Evolutionary conservation across 1,140 invertebrate genomes (phyloP).

Genomic region (Lepidurus couesii): DNA sequence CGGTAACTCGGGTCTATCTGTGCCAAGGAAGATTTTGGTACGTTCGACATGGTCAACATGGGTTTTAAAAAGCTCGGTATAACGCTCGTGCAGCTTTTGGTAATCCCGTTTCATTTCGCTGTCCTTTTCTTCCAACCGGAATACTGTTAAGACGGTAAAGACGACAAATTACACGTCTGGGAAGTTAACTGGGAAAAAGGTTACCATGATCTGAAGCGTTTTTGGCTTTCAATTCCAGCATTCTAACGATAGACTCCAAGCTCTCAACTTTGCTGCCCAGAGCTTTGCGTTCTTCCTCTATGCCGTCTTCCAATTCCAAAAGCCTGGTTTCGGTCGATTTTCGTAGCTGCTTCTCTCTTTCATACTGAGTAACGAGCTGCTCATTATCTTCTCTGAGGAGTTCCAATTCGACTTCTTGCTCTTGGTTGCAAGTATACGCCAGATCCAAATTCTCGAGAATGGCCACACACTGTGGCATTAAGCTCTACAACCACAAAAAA

Average conservation of each 20-base stretch:
- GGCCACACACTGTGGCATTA: conserved; percentile 97
- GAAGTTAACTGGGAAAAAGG: conserved; percentile 33
- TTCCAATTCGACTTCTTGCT: conserved; percentile 95
- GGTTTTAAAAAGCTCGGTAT: conserved; percentile 95
- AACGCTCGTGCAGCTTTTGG: conserved; percentile 73
- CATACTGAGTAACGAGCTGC: conserved; percentile 97
- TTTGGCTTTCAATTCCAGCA: conserved; percentile 97
- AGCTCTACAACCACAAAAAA: conserved; percentile 44
- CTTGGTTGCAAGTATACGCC: conserved; percentile 94
- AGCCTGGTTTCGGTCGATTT: conserved; percentile 92
- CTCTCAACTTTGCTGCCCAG: conserved; percentile 85
- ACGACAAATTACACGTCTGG: neutral
- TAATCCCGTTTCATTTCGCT: conserved; percentile 73
- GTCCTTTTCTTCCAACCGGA: conserved; percentile 75
- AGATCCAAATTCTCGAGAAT: conserved; percentile 94
- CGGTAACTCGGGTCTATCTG: conserved; percentile 54
- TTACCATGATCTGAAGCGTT: conserved; percentile 92
- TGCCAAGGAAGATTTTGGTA: conserved; percentile 87
- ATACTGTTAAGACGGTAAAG: conserved; percentile 51
- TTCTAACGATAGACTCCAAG: conserved; percentile 91
- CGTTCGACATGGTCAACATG: conserved; percentile 99
- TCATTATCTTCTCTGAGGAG: conserved; percentile 97
- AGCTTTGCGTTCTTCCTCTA: conserved; percentile 91
- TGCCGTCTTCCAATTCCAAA: conserved; percentile 89
- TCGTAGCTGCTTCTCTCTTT: conserved; percentile 92